Conservation (phyloP, 2,113 vertebrate species). For the Poeciliopsis retropinna region DNA sequence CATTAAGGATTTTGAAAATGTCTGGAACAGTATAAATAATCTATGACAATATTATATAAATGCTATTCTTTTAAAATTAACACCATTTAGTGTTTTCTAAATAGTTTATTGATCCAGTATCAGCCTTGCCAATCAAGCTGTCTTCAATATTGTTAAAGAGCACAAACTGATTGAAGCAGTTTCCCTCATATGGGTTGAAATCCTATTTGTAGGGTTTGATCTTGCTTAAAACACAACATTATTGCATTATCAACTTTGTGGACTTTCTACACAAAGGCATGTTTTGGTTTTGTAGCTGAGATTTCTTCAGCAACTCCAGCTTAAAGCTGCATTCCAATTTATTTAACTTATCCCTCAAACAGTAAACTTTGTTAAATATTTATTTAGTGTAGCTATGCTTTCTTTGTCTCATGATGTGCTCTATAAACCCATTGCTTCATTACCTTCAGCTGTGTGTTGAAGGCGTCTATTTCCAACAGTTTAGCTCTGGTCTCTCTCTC, state of each 20-base stretch:
- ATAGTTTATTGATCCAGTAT: neutral
- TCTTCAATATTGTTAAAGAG: neutral
- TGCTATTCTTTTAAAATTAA: neutral
- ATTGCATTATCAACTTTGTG: too few species aligned
- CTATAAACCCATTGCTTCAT: neutral
- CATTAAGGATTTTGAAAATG: neutral
- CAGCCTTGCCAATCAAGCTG: too few species aligned
- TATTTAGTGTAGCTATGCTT: neutral
- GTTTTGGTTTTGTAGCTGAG: neutral
- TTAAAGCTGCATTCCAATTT: neutral
- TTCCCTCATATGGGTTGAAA: neutral
- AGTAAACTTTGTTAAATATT: too few species aligned
- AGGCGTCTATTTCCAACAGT: slow-evolving; percentile 95
- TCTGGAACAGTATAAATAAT: neutral
- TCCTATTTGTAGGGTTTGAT: neutral
- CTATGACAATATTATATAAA: neutral
- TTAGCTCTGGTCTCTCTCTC: slow-evolving; percentile 95
- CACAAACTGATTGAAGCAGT: neutral
- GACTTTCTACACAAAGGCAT: too few species aligned
- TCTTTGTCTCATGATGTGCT: neutral
- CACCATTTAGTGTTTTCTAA: neutral
- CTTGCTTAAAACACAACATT: neutral
- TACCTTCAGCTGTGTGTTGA: slow-evolving; percentile 98
- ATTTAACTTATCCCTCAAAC: neutral
- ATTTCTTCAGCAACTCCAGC: neutral